A percentile compares a stretch with the other conserved stretches of the same genome.
phyloP scores from a whole-genome alignment of 2,888 invertebrate species.

The Marasmarcha lunaedactyla region DNA sequence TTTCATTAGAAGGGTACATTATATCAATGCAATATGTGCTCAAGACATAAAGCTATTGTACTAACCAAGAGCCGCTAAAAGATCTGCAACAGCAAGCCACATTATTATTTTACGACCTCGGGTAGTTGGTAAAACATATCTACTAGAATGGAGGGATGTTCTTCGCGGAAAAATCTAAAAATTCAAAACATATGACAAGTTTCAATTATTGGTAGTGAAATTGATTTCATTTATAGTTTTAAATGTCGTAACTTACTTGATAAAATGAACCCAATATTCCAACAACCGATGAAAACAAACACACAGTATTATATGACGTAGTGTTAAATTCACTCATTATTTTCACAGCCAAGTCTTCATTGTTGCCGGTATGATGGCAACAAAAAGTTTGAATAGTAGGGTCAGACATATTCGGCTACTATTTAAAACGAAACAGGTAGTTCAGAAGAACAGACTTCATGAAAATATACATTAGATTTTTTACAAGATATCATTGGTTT shows the following conservation, averaged over 20 bases:
- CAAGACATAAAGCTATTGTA: neutral
- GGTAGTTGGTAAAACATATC: constrained; percentile 69
- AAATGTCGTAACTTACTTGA: constrained; percentile 66
- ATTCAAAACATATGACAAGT: neutral
- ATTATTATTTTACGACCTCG: constrained; percentile 79
- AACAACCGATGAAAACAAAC: constrained; percentile 78
- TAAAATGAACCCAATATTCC: constrained; percentile 82
- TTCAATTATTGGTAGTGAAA: too few relatives aligned
- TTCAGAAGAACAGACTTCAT: too few relatives aligned
- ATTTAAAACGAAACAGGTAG: too few relatives aligned
- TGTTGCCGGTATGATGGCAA: constrained; percentile 77
- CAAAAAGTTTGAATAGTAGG: constrained; percentile 88
- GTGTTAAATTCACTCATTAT: constrained; percentile 82
- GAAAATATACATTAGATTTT: too few relatives aligned
- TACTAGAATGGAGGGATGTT: constrained; percentile 58
- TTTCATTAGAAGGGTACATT: too few relatives aligned
- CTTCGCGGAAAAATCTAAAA: constrained; percentile 75
- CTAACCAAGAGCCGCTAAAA: constrained; percentile 80
- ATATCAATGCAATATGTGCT: too few relatives aligned
- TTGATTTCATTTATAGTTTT: too few relatives aligned
- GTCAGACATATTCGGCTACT: constrained; percentile 74
- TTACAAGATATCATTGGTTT: too few relatives aligned
- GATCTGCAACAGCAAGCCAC: constrained; percentile 84
- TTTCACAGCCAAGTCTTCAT: constrained; percentile 72
- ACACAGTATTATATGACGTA: constrained; percentile 79